Base-by-base conservation (phyloP, 2,113 vertebrate species). In the Lipotes vexillifer region DNA sequence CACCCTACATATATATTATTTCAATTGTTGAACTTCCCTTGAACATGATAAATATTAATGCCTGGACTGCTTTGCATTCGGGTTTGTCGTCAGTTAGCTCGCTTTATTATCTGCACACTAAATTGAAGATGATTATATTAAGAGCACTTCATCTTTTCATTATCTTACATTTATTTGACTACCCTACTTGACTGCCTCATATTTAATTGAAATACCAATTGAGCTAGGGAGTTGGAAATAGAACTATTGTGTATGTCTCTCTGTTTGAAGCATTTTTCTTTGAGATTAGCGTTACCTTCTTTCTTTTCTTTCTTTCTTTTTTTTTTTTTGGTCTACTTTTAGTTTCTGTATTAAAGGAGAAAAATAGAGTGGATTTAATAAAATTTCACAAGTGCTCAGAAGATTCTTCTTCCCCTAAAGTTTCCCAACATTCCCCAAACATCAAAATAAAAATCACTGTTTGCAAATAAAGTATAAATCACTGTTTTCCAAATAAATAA, bases 201-300 rank as follows among this genome's bases (percentile, higher is more conserved):
- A 91, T 97, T 98, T 97, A 98, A 97, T 93, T 98, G 89, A 98
- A 98, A 97, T 31, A 85, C 18, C 86, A 97, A 94, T 69, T 97
- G 81, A 66, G 18, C 14, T 33, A 36, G 8, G 3, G 59, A 91
- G 14, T 41, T 88, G 12, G 33, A 92, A 96, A 66, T 92, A 46
- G 8, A 66, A 75, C 38, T 93, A 57, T 57, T 96, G 8, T 82
- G 31, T 82, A 82, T 57, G 65, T 96, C 52, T 84, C 29, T 78
- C 23, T 5, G 11, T 88, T 87, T 55, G 25, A 88, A 92, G 14
- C 10, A 38, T 36, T 61, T 87, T 69, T 55, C 72, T 52, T 87
- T 46, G 2, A 80, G 49, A 55, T 69, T 87, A 9, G 12, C 21
- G 6, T 17, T 92, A 63, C 41, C 93, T 69, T 31, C 6, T 38